phyloP scores from a whole-genome alignment of 2,888 invertebrate species.

The Melieria omissa region DNA sequence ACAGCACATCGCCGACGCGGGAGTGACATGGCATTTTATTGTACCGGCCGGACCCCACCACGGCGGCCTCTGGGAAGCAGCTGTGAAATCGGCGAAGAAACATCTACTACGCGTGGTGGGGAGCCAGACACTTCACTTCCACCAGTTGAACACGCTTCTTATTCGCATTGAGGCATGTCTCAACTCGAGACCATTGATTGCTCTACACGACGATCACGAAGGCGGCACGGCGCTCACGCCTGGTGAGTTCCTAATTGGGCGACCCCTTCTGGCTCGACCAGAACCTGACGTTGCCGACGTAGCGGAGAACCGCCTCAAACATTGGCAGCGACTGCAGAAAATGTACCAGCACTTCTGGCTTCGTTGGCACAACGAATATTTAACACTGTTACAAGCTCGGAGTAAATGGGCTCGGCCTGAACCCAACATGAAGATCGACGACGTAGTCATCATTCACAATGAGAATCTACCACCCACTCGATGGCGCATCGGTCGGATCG shows the following conservation, averaged over 20 bases:
- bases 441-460: constrained; percentile 5
- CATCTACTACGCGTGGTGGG: neutral
- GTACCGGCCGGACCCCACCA: neutral
- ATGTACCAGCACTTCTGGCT: constrained; percentile 1
- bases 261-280: neutral
- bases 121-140: neutral
- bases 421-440: neutral
- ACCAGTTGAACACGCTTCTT: too few species aligned
- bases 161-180: constrained; percentile 2
- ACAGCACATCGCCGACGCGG: neutral
- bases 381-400: constrained; percentile 3
- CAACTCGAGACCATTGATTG: constrained; percentile 13
- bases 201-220: too few species aligned
- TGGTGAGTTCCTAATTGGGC: constrained; percentile 35
- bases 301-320: neutral
- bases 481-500: constrained; percentile 5
- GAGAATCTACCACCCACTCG: constrained; percentile 10
- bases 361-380: neutral
- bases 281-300: neutral
- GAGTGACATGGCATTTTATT: neutral
- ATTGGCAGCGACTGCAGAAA: neutral
- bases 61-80: too few species aligned
- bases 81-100: neutral
- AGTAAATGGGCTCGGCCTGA: neutral
- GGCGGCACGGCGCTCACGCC: constrained; percentile 32